These are phyloP conservation scores for Sterrhoptilus dennistouni DNA, from an alignment of 2,113 vertebrate species.

Conservation along the genomic window DNA sequence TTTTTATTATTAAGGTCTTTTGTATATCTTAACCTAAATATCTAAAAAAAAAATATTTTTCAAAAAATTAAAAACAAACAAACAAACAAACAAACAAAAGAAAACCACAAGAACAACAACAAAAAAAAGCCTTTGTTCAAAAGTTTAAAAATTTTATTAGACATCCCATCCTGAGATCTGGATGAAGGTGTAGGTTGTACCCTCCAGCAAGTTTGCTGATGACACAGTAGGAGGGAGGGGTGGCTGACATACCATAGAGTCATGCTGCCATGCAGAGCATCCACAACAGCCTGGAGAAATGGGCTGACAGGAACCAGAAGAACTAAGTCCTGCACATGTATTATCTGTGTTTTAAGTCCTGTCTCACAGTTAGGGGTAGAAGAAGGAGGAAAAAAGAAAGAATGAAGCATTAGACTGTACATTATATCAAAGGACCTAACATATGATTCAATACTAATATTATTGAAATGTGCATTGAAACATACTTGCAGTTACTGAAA, in stretches of 20 bases:
- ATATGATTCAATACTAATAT: background rate
- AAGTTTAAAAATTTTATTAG: background rate
- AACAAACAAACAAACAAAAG: no score
- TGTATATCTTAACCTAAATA: background rate
- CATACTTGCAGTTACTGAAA: slow-evolving; percentile 17
- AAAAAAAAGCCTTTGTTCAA: background rate
- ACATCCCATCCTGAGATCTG: background rate
- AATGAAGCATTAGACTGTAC: slow-evolving; percentile 6
- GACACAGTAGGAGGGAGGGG: background rate
- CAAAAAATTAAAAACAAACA: no score
- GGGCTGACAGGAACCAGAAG: background rate
- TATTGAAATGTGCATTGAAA: slow-evolving; percentile 26
- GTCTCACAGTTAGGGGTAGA: background rate
- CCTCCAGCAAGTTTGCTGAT: background rate
- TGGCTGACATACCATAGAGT: no score
- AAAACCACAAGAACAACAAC: background rate
- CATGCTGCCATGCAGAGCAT: background rate
- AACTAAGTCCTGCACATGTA: background rate
- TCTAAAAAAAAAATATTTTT: background rate
- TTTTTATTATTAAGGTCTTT: background rate
- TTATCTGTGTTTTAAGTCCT: slow-evolving; percentile 1
- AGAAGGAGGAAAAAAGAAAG: background rate
- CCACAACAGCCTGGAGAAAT: background rate
- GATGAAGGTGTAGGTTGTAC: background rate
- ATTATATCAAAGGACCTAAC: background rate